Percentiles rank a stretch among this genome's conserved stretches.
Conservation (phyloP, 1,140 invertebrate species). For the Drosophila lini region DNA sequence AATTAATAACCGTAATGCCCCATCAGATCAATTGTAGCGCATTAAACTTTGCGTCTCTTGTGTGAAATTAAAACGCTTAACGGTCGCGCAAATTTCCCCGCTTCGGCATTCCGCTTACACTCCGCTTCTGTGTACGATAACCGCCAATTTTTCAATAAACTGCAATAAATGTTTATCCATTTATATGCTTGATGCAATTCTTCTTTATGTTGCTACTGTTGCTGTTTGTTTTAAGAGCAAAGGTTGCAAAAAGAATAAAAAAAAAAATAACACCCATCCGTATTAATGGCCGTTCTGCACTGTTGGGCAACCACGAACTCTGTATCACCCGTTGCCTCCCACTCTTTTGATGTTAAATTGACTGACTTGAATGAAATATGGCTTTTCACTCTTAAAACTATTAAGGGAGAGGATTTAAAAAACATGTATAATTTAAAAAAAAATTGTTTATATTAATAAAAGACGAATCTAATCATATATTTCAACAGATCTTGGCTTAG, state of each 20-base stretch:
- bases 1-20: slow-evolving; percentile 2
- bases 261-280: slow-evolving; percentile 3
- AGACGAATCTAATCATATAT: neutral
- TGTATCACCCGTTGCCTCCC: neutral
- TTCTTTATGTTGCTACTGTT: slow-evolving; percentile 42
- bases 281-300: slow-evolving; percentile 47
- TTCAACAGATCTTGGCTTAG: neutral
- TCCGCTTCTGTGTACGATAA: slow-evolving; percentile 49
- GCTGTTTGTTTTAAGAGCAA: slow-evolving; percentile 53
- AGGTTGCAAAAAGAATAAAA: slow-evolving; percentile 24
- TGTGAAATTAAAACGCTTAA: slow-evolving; percentile 74
- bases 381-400: neutral
- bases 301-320: slow-evolving; percentile 35
- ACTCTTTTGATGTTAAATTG: slow-evolving; percentile 25
- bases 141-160: slow-evolving; percentile 82
- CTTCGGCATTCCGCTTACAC: slow-evolving; percentile 15
- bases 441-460: neutral
- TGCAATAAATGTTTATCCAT: slow-evolving; percentile 81
- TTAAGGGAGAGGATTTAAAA: neutral
- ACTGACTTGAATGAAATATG: slow-evolving; percentile 16
- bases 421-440: neutral
- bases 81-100: slow-evolving; percentile 37
- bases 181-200: slow-evolving; percentile 69
- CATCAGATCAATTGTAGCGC: slow-evolving; percentile 32
- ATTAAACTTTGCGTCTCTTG: slow-evolving; percentile 60